Conservation (phyloP, 2,888 invertebrate genomes). For the Tenodera sinensis region DNA sequence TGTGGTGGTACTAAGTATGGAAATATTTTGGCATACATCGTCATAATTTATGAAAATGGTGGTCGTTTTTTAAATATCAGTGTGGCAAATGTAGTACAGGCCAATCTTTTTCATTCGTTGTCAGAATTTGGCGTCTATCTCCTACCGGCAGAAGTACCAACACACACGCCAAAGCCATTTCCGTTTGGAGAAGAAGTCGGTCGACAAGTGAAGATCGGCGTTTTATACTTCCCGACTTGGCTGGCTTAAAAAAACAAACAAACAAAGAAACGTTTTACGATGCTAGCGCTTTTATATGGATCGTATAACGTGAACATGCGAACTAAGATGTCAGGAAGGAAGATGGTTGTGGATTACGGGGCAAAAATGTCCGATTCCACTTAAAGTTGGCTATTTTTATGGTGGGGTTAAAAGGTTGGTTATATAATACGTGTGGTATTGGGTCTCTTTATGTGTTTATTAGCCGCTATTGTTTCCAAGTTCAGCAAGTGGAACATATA, state of each 20-base stretch:
- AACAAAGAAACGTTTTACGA: neutral
- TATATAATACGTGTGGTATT: neutral
- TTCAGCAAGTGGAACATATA: neutral
- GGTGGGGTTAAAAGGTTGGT: neutral
- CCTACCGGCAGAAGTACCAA: neutral
- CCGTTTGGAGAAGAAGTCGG: neutral
- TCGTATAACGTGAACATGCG: neutral
- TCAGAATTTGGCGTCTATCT: neutral
- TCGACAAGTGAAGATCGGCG: neutral
- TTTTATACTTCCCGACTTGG: neutral
- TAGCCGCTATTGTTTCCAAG: neutral
- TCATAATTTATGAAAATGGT: too few species aligned
- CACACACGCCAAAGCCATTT: neutral
- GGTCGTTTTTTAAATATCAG: too few species aligned
- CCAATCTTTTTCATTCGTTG: neutral
- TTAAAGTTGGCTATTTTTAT: neutral
- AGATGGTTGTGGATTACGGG: neutral
- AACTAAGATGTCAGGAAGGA: neutral
- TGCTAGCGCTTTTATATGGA: neutral
- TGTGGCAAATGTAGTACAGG: too few species aligned
- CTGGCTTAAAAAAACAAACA: neutral
- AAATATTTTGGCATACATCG: too few species aligned
- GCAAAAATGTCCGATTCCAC: neutral
- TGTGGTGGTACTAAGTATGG: too few species aligned
- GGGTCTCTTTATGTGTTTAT: neutral